Evolutionary conservation across 53 echinoderm and acorn worm genomes (phyloP).

Genomic region (Actinopyga echinites): DNA sequence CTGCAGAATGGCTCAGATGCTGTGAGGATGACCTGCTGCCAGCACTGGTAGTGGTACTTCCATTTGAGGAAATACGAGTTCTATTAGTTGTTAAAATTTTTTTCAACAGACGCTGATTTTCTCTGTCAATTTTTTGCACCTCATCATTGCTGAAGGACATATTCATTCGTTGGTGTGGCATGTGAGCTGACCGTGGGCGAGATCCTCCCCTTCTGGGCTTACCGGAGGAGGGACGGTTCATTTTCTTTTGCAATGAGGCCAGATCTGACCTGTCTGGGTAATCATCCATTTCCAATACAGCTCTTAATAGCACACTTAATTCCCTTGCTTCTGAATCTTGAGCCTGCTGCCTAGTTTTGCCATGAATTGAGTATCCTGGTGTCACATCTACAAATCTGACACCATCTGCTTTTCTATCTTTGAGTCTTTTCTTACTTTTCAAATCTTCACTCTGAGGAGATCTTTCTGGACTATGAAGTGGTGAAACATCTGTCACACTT

Average conservation of each 20-base stretch:
- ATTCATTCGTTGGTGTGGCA: slow-evolving; percentile 90
- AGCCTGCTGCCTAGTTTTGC: slow-evolving; percentile 26
- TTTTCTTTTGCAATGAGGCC: slow-evolving; percentile 53
- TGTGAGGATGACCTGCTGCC: slow-evolving; percentile 23
- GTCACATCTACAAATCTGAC: slow-evolving; percentile 61
- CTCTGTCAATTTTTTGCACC: slow-evolving; percentile 80
- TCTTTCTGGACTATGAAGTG: slow-evolving; percentile 77
- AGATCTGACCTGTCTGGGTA: slow-evolving; percentile 64
- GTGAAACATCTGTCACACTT: slow-evolving; percentile 91
- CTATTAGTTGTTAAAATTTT: slow-evolving; percentile 60
- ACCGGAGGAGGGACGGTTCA: slow-evolving; percentile 58
- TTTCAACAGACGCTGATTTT: slow-evolving; percentile 80
- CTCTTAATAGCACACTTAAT: slow-evolving; percentile 81
- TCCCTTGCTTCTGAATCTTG: slow-evolving; percentile 82
- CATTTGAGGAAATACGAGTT: neutral
- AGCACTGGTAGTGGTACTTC: neutral
- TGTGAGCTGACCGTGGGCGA: slow-evolving; percentile 46
- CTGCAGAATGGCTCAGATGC: slow-evolving; percentile 77
- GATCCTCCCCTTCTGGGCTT: slow-evolving; percentile 31
- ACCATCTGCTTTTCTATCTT: slow-evolving; percentile 53
- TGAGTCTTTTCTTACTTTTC: slow-evolving; percentile 12
- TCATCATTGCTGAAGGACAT: slow-evolving; percentile 97
- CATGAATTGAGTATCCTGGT: slow-evolving; percentile 45
- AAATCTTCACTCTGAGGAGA: slow-evolving; percentile 32
- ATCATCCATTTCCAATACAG: slow-evolving; percentile 91